Conservation (phyloP, 2,888 invertebrate species). For the Odontocerum albicorne region DNA sequence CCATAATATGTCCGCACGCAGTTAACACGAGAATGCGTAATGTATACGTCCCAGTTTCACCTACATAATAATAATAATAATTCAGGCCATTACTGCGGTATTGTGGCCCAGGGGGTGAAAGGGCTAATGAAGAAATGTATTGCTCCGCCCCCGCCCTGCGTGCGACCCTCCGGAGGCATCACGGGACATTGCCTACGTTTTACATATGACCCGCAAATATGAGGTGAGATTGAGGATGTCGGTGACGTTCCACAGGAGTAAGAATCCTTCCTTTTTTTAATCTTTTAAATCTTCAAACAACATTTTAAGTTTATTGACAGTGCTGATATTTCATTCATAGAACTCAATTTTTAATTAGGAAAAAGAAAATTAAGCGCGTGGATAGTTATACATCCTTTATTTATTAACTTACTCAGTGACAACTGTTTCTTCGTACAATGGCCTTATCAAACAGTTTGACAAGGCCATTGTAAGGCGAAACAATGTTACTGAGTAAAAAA, state of each 20-base stretch:
- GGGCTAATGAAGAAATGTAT: slow-evolving; percentile 32
- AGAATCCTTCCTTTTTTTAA: no score
- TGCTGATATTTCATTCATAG: no score
- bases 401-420: no score
- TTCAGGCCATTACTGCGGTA: slow-evolving; percentile 1
- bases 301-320: no score
- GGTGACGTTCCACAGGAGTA: slow-evolving; percentile 3
- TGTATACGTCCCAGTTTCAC: neutral
- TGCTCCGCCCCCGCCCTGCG: slow-evolving; percentile 3
- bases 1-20: slow-evolving; percentile 6
- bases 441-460: no score
- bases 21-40: slow-evolving; percentile 9
- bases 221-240: slow-evolving; percentile 2
- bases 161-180: slow-evolving; percentile 4
- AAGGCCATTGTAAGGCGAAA: no score
- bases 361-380: no score
- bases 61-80: neutral
- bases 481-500: no score
- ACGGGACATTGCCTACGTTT: slow-evolving; percentile 17
- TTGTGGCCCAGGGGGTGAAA: neutral
- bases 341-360: no score
- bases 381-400: no score
- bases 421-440: no score
- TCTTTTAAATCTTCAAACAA: no score
- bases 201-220: slow-evolving; percentile 21